Evolutionary conservation across 2,888 invertebrate genomes (phyloP).

Genomic region (Baccha elongata): DNA sequence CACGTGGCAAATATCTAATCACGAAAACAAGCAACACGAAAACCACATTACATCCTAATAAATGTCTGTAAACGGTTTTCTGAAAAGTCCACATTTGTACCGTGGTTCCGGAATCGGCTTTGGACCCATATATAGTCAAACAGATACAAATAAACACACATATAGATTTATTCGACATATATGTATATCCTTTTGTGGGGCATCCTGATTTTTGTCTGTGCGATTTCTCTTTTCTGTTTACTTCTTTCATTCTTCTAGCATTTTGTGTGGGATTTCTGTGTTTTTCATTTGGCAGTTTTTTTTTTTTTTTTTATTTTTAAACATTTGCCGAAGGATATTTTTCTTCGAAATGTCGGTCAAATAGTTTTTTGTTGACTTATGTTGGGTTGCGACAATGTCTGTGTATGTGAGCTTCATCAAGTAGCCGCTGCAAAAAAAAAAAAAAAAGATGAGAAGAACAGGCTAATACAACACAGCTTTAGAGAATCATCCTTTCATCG

Average conservation of each 20-base stretch:
- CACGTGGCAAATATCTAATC: conserved; percentile 73
- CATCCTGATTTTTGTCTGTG: conserved; percentile 57
- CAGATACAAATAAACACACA: neutral
- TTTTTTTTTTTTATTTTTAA: neutral
- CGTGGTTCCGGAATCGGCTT: neutral
- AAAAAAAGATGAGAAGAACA: neutral
- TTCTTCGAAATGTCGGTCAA: conserved; percentile 65
- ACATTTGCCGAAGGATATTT: conserved; percentile 40
- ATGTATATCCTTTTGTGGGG: conserved; percentile 49
- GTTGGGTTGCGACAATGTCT: conserved; percentile 20
- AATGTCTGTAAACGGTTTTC: conserved; percentile 62
- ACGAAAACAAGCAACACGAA: conserved; percentile 71
- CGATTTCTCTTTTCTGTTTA: conserved; percentile 1
- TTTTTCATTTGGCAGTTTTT: conserved; percentile 16
- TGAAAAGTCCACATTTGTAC: conserved; percentile 22
- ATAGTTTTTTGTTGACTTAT: conserved; percentile 57
- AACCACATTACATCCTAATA: conserved; percentile 71
- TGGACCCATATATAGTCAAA: neutral
- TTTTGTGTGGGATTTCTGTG: conserved; percentile 32
- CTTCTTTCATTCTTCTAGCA: neutral
- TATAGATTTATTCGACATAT: neutral
- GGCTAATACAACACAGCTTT: neutral
- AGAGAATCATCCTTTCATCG: conserved; percentile 28
- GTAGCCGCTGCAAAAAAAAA: neutral
- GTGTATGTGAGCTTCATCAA: neutral